Conservation (phyloP, 2,797 vertebrate genomes). For the Cossypha caffra region DNA sequence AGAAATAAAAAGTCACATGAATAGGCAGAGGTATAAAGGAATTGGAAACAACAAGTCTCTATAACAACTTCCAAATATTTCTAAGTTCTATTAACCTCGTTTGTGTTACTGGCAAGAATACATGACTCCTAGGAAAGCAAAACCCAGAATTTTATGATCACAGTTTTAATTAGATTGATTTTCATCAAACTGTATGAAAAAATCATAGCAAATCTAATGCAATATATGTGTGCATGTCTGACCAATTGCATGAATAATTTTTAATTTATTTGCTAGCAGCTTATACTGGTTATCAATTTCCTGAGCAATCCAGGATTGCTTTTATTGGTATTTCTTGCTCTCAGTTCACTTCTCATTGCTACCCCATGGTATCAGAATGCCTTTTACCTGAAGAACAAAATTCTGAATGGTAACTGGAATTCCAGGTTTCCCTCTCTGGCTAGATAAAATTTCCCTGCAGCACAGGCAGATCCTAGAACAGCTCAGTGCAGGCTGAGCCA, state of each 20-base stretch:
- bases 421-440: neutral
- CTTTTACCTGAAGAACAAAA: neutral
- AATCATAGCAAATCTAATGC: neutral
- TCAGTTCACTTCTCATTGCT: neutral
- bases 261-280: neutral
- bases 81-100: neutral
- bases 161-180: neutral
- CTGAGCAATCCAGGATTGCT: neutral
- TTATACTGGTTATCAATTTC: neutral
- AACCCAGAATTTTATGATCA: neutral
- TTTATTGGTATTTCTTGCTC: neutral
- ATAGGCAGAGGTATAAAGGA: neutral
- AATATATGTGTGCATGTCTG: neutral
- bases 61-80: neutral
- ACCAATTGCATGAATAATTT: neutral
- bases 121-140: neutral
- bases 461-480: neutral
- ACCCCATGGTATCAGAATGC: neutral
- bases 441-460: neutral
- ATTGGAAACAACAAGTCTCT: neutral
- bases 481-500: neutral
- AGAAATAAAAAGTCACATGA: constrained; percentile 2
- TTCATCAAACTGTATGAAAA: neutral
- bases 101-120: neutral
- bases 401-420: neutral